A percentile compares a stretch with the other conserved stretches of the same genome.
Conservation (phyloP, 1,140 invertebrate species). For the Drosophila navojoa region DNA sequence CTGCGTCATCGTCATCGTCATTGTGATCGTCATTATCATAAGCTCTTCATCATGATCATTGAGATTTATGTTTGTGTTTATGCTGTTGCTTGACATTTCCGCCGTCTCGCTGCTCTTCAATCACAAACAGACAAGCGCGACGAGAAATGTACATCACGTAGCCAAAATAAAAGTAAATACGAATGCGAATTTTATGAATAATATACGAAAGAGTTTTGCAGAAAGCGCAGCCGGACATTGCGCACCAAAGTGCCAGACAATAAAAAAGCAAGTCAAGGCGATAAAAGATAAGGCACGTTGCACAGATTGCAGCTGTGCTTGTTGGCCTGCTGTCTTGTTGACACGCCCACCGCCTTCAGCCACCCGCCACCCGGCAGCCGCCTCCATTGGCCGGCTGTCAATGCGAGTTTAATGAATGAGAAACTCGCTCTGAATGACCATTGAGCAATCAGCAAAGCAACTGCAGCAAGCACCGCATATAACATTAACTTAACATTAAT, state of each 20-base stretch:
- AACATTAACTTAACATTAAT: constrained; percentile 32
- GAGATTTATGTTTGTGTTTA: constrained; percentile 78
- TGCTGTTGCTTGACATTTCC: constrained; percentile 76
- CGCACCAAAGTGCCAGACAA: constrained; percentile 71
- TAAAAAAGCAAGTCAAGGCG: constrained; percentile 69
- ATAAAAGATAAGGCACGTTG: constrained; percentile 77
- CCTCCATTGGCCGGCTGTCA: constrained; percentile 23
- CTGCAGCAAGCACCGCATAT: constrained; percentile 19
- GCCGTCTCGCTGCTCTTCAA: constrained; percentile 60
- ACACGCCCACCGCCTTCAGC: background rate
- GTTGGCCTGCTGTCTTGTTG: background rate
- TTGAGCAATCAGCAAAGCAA: constrained; percentile 51
- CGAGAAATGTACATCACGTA: constrained; percentile 63
- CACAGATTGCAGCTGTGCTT: constrained; percentile 43
- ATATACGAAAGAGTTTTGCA: constrained; percentile 13
- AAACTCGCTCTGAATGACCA: constrained; percentile 37
- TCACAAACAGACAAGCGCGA: constrained; percentile 69
- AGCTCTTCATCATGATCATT: constrained; percentile 46
- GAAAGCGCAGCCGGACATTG: constrained; percentile 42
- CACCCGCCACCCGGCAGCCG: background rate
- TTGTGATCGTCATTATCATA: constrained; percentile 43
- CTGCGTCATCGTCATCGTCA: constrained; percentile 39
- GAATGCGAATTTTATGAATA: constrained; percentile 13
- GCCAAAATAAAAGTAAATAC: constrained; percentile 40
- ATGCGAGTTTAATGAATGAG: constrained; percentile 51